Evolutionary conservation across 2,113 vertebrate species (phyloP), one percentile per base, ranked within the genome.

Genomic region (Vulpes ferrilata): DNA sequence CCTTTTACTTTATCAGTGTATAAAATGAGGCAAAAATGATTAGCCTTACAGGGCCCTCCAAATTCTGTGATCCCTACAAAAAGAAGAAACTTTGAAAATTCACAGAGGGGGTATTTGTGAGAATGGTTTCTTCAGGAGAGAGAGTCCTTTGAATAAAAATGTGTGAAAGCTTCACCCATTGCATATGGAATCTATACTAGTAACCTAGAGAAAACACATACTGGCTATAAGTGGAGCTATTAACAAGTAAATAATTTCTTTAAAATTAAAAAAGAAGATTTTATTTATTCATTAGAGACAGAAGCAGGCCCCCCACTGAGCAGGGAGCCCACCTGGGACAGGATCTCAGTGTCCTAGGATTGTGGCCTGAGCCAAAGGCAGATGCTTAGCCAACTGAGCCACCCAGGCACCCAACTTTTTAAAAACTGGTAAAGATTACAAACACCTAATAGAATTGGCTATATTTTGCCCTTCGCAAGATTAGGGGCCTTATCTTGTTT

Each of bases 11-110:
- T 19, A 43, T 73, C 51, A 85, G 10, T 82, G 22, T 97, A 30
- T 59, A 88, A 88, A 80, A 90, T 3, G 5, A 82, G 53, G 19
- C 30, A 95, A 88, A 88, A 74, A 51, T 76, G 78, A 69, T 89
- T 11, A 48, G 15, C 8, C 2, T 7, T 86, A 15, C 3, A 35
- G 84, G 7, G 32, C 13, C 32, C 27, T 90, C 13, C 55, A 92
- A 90, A 87, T 93, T 80, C 43, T 62, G 3, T 76, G 23, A 62
- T 82, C 74, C 62, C 20, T 19, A 53, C 5, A 48, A 80, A 74
- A 92, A 59, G 7, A 74, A 88, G 23, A n/a, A 27, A 55, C 1
- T 80, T 86, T 67, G 22, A 65, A 97, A 95, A 80, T 74, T 84
- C 17, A 76, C 5, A 4, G 67, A 92, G 69, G 4, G 43, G 19